These are phyloP conservation scores for Lamproptera curius DNA, from an alignment of 2,888 invertebrate species.

Conservation along the genomic window DNA sequence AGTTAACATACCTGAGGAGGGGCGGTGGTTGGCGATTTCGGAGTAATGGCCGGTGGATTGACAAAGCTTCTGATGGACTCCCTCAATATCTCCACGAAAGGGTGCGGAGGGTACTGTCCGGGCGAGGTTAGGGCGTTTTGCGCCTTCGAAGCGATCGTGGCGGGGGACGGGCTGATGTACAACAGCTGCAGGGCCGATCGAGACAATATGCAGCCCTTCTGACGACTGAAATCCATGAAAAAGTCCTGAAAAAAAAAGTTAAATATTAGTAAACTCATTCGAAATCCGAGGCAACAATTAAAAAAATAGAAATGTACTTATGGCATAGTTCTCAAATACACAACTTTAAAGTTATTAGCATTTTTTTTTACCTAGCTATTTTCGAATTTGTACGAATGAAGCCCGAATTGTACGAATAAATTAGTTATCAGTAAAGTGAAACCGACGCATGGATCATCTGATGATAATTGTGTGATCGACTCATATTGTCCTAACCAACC, in stretches of 20 bases:
- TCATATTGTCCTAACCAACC: too few relatives aligned
- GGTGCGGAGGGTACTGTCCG: slow-evolving; percentile 51
- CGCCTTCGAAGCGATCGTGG: slow-evolving; percentile 50
- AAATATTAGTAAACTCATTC: too few relatives aligned
- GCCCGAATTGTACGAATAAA: too few relatives aligned
- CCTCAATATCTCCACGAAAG: slow-evolving; percentile 87
- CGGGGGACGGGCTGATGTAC: slow-evolving; percentile 79
- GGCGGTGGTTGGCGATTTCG: slow-evolving; percentile 82
- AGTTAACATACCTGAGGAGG: slow-evolving; percentile 80
- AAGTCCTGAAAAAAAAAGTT: slow-evolving; percentile 88
- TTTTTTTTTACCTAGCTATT: too few relatives aligned
- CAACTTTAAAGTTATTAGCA: neutral
- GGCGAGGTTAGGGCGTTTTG: slow-evolving; percentile 49
- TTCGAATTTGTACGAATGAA: too few relatives aligned
- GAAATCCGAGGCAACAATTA: too few relatives aligned
- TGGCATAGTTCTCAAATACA: too few relatives aligned
- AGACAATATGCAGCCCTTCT: slow-evolving; percentile 93
- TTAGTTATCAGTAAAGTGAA: too few relatives aligned
- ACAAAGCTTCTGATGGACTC: slow-evolving; percentile 93
- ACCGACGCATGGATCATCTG: too few relatives aligned
- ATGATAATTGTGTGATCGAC: too few relatives aligned
- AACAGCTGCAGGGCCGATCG: slow-evolving; percentile 92
- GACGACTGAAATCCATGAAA: slow-evolving; percentile 94
- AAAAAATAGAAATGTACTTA: too few relatives aligned
- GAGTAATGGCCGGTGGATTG: slow-evolving; percentile 91